A percentile compares a stretch with the other conserved stretches of the same genome.
These are phyloP conservation scores for Eurytoma adleriae DNA, from an alignment of 2,888 invertebrate species.

Conservation along the genomic window DNA sequence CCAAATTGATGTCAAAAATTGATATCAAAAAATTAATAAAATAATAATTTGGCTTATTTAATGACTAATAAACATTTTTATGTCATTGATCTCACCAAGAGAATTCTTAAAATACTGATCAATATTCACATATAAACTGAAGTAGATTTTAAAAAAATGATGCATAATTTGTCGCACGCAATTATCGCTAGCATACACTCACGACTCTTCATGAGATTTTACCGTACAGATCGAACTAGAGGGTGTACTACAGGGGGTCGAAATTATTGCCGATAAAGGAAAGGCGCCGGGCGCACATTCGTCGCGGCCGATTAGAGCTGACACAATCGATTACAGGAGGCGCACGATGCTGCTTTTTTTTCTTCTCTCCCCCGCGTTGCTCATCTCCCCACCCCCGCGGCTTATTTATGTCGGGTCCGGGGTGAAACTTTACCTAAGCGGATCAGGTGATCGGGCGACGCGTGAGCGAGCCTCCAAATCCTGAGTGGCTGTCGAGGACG, in stretches of 20 bases:
- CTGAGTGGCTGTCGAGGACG: conserved; percentile 17
- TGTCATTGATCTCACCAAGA: too few species aligned
- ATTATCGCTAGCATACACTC: too few species aligned
- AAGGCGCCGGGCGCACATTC: too few species aligned
- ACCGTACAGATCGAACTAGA: not conserved
- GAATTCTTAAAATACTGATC: too few species aligned
- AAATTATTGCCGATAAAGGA: conserved; percentile 28
- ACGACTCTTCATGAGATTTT: not conserved
- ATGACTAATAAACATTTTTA: too few species aligned
- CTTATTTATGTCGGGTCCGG: conserved; percentile 34
- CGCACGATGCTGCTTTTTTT: not conserved
- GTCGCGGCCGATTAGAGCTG: conserved; percentile 17
- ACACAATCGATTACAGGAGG: not conserved
- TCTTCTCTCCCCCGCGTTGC: not conserved
- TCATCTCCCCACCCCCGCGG: not conserved
- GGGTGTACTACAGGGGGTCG: not conserved
- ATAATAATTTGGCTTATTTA: too few species aligned
- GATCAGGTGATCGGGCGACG: conserved; percentile 40
- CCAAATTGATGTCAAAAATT: too few species aligned
- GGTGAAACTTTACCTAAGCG: conserved; percentile 37
- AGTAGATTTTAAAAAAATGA: too few species aligned
- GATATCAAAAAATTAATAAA: too few species aligned
- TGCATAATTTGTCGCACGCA: too few species aligned
- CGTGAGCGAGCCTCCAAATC: not conserved
- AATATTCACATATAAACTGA: too few species aligned